Evolutionary conservation across 2,113 vertebrate genomes (phyloP).

Genomic region (Trinectes maculatus): DNA sequence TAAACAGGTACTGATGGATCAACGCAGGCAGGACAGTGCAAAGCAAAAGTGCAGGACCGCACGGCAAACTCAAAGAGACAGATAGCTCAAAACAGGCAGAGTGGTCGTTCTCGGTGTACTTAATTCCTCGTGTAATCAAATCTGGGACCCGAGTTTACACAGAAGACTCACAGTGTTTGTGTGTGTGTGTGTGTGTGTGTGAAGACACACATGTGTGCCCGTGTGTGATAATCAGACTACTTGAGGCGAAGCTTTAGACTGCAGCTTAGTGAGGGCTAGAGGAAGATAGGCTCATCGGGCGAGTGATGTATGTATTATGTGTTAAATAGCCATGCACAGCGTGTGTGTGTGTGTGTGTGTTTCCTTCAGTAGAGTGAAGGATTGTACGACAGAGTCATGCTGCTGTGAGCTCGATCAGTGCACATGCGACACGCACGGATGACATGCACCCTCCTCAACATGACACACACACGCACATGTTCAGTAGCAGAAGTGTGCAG

Average conservation of each 20-base stretch:
- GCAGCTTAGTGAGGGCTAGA: constrained; percentile 48
- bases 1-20: constrained; percentile 42
- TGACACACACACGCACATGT: constrained; percentile 36
- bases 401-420: constrained; percentile 38
- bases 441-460: constrained; percentile 21
- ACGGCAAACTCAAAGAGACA: constrained; percentile 33
- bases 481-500: constrained; percentile 13
- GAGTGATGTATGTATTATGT: constrained; percentile 52
- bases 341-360: constrained; percentile 45
- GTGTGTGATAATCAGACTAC: constrained; percentile 48
- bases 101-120: constrained; percentile 12
- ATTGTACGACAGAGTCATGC: constrained; percentile 40
- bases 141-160: constrained; percentile 5
- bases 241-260: constrained; percentile 53
- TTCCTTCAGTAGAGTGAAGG: constrained; percentile 38
- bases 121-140: constrained; percentile 21
- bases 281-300: constrained; percentile 59
- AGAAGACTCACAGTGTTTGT: constrained; percentile 21
- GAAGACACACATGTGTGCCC: constrained; percentile 32
- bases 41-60: constrained; percentile 27
- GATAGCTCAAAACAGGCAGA: constrained; percentile 33
- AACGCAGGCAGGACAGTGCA: constrained; percentile 39
- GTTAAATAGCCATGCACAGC: constrained; percentile 65
- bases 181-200: constrained; percentile 22
- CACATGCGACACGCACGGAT: constrained; percentile 37